Evolutionary conservation across 2,797 vertebrate genomes (phyloP).

Genomic region (Sparidentex hasta): DNA sequence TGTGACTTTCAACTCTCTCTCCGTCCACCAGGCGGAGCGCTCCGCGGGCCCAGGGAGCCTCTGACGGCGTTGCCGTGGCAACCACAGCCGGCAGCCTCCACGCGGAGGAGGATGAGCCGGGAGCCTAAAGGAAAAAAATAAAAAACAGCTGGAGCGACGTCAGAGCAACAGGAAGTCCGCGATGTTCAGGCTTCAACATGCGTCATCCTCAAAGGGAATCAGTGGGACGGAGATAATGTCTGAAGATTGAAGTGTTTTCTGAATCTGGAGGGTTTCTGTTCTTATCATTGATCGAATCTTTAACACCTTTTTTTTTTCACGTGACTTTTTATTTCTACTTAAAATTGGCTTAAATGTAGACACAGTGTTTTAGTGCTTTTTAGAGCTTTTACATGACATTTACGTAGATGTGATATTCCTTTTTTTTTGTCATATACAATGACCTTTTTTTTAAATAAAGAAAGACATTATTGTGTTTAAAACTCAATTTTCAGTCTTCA

Average conservation of each 20-base stretch:
- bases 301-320: background rate
- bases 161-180: conserved; percentile 31
- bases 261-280: background rate
- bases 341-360: background rate
- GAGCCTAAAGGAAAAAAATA: conserved; percentile 32
- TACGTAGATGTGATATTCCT: background rate
- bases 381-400: conserved; percentile 16
- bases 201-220: conserved; percentile 22
- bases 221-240: background rate
- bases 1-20: background rate
- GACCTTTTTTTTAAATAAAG: background rate
- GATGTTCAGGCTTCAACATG: background rate
- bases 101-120: conserved; percentile 42
- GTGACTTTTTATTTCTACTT: background rate
- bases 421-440: background rate
- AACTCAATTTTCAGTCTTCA: background rate
- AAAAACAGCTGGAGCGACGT: conserved; percentile 35
- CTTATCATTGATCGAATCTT: background rate
- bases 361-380: background rate
- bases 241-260: conserved; percentile 12
- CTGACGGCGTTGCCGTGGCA: conserved; percentile 54
- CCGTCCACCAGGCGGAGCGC: conserved; percentile 65
- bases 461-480: background rate
- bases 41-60: conserved; percentile 30
- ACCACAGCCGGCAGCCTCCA: conserved; percentile 39